Evolutionary conservation across 2,888 invertebrate genomes (phyloP).

Genomic region (Drosophila planitibia): DNA sequence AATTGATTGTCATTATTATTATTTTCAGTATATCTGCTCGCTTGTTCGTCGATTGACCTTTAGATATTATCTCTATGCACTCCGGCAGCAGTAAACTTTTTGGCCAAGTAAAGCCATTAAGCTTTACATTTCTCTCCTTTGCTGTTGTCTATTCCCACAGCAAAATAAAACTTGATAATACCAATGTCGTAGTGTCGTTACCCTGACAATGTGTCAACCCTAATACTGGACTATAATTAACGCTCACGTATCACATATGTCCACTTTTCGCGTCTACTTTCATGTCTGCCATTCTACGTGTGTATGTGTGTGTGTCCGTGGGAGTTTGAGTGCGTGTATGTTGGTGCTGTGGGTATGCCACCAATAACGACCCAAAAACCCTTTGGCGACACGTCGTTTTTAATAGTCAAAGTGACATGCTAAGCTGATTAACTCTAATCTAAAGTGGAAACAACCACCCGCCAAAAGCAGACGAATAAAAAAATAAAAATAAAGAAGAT

Average conservation of each 20-base stretch:
- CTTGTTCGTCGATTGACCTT: not conserved
- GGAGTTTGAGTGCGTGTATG: constrained; percentile 1
- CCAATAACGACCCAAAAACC: constrained; percentile 53
- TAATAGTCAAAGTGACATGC: constrained; percentile 77
- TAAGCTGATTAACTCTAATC: constrained; percentile 80
- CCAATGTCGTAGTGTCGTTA: constrained; percentile 2
- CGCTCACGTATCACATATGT: constrained; percentile 45
- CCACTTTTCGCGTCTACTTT: constrained; percentile 7
- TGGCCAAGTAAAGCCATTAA: not conserved
- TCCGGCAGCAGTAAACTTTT: not conserved
- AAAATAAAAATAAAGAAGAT: constrained; percentile 19
- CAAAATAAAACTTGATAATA: constrained; percentile 26
- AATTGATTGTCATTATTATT: not conserved
- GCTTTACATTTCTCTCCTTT: not conserved
- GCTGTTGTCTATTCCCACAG: not conserved
- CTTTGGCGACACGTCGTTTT: constrained; percentile 64
- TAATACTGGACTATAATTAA: constrained; percentile 51
- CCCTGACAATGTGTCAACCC: constrained; percentile 48
- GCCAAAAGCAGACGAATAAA: constrained; percentile 31
- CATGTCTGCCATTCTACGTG: not conserved
- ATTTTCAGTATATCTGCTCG: not conserved
- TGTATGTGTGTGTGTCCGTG: constrained; percentile 4
- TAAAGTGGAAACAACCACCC: constrained; percentile 53
- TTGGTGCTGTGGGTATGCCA: constrained; percentile 35
- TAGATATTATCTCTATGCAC: not conserved